Evolutionary conservation across 2,797 vertebrate genomes (phyloP), one percentile per base, ranked within the genome.

Genomic region (Danio albolineatus): DNA sequence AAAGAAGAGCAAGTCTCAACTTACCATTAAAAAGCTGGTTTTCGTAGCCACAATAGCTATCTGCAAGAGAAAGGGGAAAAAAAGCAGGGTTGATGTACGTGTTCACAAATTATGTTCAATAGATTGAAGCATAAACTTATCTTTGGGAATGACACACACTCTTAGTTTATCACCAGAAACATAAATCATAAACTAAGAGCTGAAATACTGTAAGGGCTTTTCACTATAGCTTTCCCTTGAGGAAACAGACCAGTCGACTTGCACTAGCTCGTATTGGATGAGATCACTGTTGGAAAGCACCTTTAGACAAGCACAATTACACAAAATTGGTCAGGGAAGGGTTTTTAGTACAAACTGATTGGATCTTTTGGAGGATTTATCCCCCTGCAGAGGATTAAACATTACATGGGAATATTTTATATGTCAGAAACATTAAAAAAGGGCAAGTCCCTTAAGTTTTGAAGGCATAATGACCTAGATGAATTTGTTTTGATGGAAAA

Each of bases 11-110:
- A 72, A 14, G 13, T 36, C 56, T 51, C 14, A 43, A 21, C 6
- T 83, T 91, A 95, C 94, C 94, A 94, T 94, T 95, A 71, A 95
- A 95, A 81, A 95, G 93, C 77, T 94, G 94, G 90, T 95, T 95
- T 86, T 95, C 94, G 67, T 94, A 94, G 85, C 93, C 94, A 66
- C 92, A 88, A 82, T 92, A 91, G 87, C 81, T 93, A 67, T 95
- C 94, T 94, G 91, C 19, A 73, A 87, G 79, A 88, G 28, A 87
- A 60, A n/a, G n/a, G 78, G 49, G 85, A 28, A 28, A 86, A 10
- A 84, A 59, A 74, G 6, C 78, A 73, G 59, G 78, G 61, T 86
- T 62, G 66, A 81, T 70, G 71, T 43, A 71, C 65, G 57, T 44
- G 44, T 70, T 79, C 9, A 9, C 21, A 81, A 74, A 85, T 83